A percentile compares a stretch with the other conserved stretches of the same genome.
phyloP scores from a whole-genome alignment of 1,140 invertebrate species.

The Drosophila sproati region DNA sequence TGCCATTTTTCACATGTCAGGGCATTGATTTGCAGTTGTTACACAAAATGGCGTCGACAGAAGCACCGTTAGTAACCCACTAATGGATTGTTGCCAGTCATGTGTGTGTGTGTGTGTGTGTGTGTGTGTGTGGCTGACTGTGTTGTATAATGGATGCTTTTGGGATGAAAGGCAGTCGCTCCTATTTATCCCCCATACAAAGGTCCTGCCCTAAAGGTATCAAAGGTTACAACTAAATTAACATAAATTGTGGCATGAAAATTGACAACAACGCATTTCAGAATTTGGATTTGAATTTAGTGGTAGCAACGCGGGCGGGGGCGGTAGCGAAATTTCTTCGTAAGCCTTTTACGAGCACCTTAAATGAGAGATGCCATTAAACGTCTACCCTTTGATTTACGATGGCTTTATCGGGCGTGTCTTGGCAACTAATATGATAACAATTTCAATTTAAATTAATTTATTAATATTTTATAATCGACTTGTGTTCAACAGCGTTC shows the following conservation, averaged over 20 bases:
- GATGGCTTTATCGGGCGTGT: conserved; percentile 5
- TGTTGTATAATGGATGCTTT: conserved; percentile 44
- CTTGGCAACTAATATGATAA: conserved; percentile 17
- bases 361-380: conserved; percentile 52
- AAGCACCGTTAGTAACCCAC: conserved; percentile 66
- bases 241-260: conserved; percentile 69
- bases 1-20: conserved; percentile 78
- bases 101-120: conserved; percentile 1
- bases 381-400: conserved; percentile 57
- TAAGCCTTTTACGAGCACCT: conserved; percentile 15
- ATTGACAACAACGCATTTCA: conserved; percentile 56
- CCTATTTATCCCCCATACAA: neutral
- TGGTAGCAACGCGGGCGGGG: neutral
- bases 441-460: conserved; percentile 72
- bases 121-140: neutral
- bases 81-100: conserved; percentile 69
- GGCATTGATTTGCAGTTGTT: conserved; percentile 79
- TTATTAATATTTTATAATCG: conserved; percentile 81
- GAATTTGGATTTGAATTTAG: conserved; percentile 32
- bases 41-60: conserved; percentile 66
- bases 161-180: conserved; percentile 36
- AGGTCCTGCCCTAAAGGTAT: conserved; percentile 1
- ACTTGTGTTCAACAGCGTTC: conserved; percentile 47
- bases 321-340: neutral
- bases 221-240: conserved; percentile 74